Base-by-base conservation (phyloP, 2,113 vertebrate species). In the Scomber japonicus region DNA sequence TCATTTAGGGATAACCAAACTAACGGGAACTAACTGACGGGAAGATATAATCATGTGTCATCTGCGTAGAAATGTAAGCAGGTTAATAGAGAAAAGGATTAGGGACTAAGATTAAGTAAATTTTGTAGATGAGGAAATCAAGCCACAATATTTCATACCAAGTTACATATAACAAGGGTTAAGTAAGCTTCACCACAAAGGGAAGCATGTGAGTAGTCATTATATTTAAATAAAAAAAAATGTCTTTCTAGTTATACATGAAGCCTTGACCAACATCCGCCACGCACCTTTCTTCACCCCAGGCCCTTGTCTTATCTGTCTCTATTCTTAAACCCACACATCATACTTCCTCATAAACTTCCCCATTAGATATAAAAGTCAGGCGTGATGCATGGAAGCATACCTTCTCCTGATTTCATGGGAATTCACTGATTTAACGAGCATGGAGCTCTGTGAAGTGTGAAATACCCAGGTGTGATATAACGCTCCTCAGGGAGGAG, bases 401-500 rank as follows among this genome's bases (percentile, higher is more conserved):
- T 57, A 82, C 77, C 81, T 60, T 70, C 56, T 49, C 49, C 45
- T 11, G 44, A 80, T 89, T 90, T 88, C 81, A 76, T 54, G 64
- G 73, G 78, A 87, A 80, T 85, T 78, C 46, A 30, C 21, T 31
- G 62, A 90, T 82, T 89, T 88, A 86, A 86, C 54, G 60, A 76
- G 79, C 45, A 14, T 50, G 53, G 66, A 31, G 90, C 75, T 83
- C 84, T 16, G 48, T 46, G 77, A 80, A 86, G 86, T 80, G 88
- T 89, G 79, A 90, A 90, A 85, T 76, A 83, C 72, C 45, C 83
- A 81, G 82, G 82, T 88, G 76, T 84, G 84, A 88, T 83, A 72
- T 70, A 80, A 65, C 45, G 44, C 57, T 81, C 65, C 63, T 48
- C 5, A 27, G 53, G 78, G 84, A 78, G 63, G 35, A 56, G 66